These are phyloP conservation scores for Cyaniris semiargus DNA, from an alignment of 2,888 invertebrate genomes.

Conservation along the genomic window DNA sequence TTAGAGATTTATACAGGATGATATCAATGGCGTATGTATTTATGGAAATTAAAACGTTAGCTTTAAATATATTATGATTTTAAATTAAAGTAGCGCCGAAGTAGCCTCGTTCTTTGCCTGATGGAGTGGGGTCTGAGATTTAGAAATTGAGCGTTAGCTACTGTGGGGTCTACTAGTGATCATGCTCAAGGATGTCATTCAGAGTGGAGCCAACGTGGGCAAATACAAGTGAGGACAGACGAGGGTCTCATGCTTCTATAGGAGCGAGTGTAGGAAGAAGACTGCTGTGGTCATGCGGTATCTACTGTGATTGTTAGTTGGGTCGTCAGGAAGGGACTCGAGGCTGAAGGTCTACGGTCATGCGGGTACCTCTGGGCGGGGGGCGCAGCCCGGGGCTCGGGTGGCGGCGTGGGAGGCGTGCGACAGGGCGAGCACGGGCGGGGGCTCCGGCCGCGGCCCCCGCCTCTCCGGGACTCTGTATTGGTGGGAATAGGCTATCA, in stretches of 20 bases:
- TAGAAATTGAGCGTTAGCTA: not conserved
- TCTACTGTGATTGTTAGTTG: not conserved
- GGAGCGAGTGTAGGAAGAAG: not conserved
- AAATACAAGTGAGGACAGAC: not conserved
- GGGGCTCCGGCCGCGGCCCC: slow-evolving; percentile 61
- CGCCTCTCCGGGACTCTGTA: slow-evolving; percentile 65
- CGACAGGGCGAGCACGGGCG: slow-evolving; percentile 65
- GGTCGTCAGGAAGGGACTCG: not conserved
- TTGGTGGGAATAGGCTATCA: slow-evolving; percentile 71
- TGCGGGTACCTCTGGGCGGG: slow-evolving; percentile 47
- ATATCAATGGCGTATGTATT: not conserved
- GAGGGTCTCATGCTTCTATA: not conserved
- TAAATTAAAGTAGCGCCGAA: not conserved
- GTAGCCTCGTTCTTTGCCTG: not conserved
- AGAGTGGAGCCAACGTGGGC: not conserved
- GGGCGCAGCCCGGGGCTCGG: slow-evolving; percentile 64
- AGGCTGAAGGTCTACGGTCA: not conserved
- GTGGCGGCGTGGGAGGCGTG: slow-evolving; percentile 70
- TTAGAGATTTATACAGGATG: not conserved
- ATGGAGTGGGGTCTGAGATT: not conserved
- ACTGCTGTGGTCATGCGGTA: not conserved
- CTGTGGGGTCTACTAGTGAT: not conserved
- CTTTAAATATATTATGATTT: not conserved
- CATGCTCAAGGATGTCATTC: not conserved
- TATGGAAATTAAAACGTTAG: not conserved